Evolutionary conservation across 2,888 invertebrate species (phyloP).

Genomic region (Cosmorhoe ocellata): DNA sequence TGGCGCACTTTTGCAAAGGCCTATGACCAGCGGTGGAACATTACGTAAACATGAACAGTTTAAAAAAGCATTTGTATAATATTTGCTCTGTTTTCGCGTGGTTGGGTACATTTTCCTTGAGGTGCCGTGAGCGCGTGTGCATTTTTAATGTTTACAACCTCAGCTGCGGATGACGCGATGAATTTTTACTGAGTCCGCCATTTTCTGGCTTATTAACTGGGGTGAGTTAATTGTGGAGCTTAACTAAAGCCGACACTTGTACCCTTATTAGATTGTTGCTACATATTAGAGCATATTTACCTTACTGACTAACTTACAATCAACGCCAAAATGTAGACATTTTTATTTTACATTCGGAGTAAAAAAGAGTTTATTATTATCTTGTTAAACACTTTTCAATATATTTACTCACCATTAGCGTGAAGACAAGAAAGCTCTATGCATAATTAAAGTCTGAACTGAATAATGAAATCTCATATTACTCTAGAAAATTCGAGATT

Average conservation of each 20-base stretch:
- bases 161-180: constrained; percentile 66
- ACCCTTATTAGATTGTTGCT: constrained; percentile 18
- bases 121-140: constrained; percentile 68
- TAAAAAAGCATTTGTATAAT: constrained; percentile 45
- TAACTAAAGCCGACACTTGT: constrained; percentile 38
- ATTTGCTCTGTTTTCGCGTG: constrained; percentile 53
- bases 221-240: constrained; percentile 59
- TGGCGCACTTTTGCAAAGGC: no score
- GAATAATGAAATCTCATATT: constrained; percentile 20
- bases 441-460: constrained; percentile 14
- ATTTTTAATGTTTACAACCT: constrained; percentile 77
- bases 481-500: constrained; percentile 21
- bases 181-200: constrained; percentile 73
- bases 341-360: no score
- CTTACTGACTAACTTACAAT: no score
- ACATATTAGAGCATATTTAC: no score
- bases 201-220: constrained; percentile 70
- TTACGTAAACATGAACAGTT: constrained; percentile 14
- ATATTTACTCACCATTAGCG: constrained; percentile 1
- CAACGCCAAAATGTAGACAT: no score
- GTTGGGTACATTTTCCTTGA: constrained; percentile 70
- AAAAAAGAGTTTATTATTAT: background rate
- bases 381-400: background rate
- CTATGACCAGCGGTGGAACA: no score
- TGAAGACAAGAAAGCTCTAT: constrained; percentile 10